Percentiles rank a stretch among this genome's conserved stretches.
Conservation (phyloP, 2,797 vertebrate species). For the Euthynnus affinis region DNA sequence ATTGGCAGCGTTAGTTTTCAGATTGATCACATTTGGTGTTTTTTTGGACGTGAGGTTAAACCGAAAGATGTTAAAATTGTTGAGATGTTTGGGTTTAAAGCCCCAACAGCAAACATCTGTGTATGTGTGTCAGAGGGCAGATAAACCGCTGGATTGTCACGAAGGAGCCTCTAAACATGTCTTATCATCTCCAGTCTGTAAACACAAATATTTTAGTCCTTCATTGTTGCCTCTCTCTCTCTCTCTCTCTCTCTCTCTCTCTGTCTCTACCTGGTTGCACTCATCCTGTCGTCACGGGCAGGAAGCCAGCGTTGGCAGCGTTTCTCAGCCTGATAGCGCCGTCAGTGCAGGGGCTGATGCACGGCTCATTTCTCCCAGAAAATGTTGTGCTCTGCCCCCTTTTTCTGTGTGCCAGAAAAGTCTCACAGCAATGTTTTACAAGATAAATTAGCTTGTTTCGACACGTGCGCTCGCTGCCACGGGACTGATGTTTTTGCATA, state of each 20-base stretch:
- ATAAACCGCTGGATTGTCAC: constrained; percentile 16
- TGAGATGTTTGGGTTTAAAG: constrained; percentile 2
- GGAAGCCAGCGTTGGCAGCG: constrained; percentile 16
- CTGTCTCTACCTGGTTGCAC: constrained; percentile 1
- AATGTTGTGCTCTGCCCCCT: constrained; percentile 2
- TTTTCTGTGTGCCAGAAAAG: no score
- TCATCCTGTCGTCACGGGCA: constrained; percentile 11
- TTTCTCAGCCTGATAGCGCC: background rate
- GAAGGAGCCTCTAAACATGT: constrained; percentile 22
- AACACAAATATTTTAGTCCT: constrained; percentile 8
- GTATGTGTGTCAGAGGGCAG: constrained; percentile 9
- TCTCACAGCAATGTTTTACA: background rate
- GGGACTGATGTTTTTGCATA: background rate
- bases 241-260: no score
- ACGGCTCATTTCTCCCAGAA: constrained; percentile 8
- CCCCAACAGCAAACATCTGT: background rate
- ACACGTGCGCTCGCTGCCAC: no score
- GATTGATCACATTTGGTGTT: background rate
- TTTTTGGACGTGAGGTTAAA: background rate
- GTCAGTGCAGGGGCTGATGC: background rate
- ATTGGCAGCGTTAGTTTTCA: no score
- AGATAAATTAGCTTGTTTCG: background rate
- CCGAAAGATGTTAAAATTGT: background rate
- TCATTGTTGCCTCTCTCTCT: constrained; percentile 2
- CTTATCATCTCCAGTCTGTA: constrained; percentile 36